Conservation (phyloP, 2,888 invertebrate genomes). For the Polydrusus pterygomalis region DNA sequence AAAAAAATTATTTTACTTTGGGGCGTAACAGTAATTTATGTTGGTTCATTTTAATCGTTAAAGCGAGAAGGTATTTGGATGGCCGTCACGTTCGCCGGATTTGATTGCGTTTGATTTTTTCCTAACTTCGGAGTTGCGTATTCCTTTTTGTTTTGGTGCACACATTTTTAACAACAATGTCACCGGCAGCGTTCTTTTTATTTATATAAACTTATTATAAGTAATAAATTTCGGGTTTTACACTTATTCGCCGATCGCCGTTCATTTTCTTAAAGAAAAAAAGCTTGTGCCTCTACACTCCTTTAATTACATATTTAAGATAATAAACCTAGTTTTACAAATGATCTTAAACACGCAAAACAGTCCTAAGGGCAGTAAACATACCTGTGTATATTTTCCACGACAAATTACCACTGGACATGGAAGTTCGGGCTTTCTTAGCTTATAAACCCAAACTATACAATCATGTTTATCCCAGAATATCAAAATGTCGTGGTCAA, state of each 20-base stretch:
- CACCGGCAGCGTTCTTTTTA: no score
- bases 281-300: not conserved
- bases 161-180: no score
- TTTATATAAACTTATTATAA: no score
- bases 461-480: not conserved
- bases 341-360: conserved; percentile 7
- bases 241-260: no score
- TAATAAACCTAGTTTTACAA: conserved; percentile 6
- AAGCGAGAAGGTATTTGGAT: not conserved
- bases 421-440: not conserved
- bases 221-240: no score
- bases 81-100: conserved; percentile 5
- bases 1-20: conserved; percentile 1
- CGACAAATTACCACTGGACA: conserved; percentile 5
- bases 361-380: not conserved
- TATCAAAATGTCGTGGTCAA: no score
- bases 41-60: not conserved
- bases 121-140: not conserved
- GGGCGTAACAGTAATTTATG: not conserved
- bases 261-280: not conserved
- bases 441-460: not conserved
- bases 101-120: not conserved
- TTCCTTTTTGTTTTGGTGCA: no score
- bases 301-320: not conserved
- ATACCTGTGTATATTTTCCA: not conserved